Base-by-base conservation (phyloP, 2,888 invertebrate species). In the Nebria brevicollis region DNA sequence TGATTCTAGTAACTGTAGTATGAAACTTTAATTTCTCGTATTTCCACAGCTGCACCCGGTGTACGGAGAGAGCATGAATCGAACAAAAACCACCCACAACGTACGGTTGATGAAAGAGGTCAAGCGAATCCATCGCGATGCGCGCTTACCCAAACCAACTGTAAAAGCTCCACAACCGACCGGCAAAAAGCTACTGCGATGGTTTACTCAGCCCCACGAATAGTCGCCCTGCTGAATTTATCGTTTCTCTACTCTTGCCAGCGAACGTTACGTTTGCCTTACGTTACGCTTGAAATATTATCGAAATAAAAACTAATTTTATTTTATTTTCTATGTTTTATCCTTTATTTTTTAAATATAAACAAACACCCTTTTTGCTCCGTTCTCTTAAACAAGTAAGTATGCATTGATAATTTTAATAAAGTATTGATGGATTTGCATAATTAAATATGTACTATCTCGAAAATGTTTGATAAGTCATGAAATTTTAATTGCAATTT, bases 41-140 rank as follows among this genome's bases (percentile, higher is more conserved):
- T 70, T 70, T 70, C 70, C 70, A 54, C 43, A 77, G 77, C 26
- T 77, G 43, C 77, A 77, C 13, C 54, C 72, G n/a, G 26, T 54
- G 68, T 43, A 54, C 25, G 70, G 26, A 25, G 70, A 70, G 26
- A 43, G 77, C 77, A 25, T 77, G 72, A 20, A 54, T 20, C n/a
- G 64, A 77, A 72, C 43, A 72, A 77, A 77, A 77, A 77, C 77
- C 2, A 54, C 77, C 8, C 64, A 77, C 72, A 77, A 77, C 64
- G 10, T 26, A 25, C 72, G 77, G n/a, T 25, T 77, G 26, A 77
- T 77, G 77, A 70, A 77, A 43, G 64, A 77, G 26, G 77, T 77
- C 11, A 72, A 73, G 73, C 41, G 43, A 73, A 73, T n/a, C 42
- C 26, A 73, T 41, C 11, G 34, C 11, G 43, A 73, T 26, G 26